Percentiles rank a stretch among this genome's conserved stretches.
These are phyloP conservation scores for Onthophagus sagittarius DNA, from an alignment of 2,888 invertebrate genomes.

Conservation along the genomic window DNA sequence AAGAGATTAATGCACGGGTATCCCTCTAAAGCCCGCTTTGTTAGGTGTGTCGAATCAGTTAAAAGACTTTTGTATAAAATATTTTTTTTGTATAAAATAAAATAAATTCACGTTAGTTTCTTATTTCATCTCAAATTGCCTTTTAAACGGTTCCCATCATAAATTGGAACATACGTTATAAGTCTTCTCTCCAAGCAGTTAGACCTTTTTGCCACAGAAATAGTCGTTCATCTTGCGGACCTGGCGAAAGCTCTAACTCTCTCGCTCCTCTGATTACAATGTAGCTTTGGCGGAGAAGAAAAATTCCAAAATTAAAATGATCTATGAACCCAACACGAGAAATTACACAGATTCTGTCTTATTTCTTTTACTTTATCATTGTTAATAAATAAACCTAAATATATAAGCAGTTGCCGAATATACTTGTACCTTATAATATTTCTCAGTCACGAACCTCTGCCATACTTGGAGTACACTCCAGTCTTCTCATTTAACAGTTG, in stretches of 20 bases:
- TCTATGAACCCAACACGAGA: not conserved
- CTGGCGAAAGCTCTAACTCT: not conserved
- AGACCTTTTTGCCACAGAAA: not conserved
- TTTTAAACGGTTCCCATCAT: not conserved
- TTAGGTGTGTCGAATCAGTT: not conserved
- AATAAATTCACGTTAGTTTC: too few species aligned
- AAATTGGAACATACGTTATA: not conserved
- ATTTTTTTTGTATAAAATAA: too few species aligned
- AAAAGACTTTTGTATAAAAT: not conserved
- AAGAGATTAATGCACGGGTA: not conserved
- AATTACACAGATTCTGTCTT: not conserved
- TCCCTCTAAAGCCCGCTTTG: too few species aligned
- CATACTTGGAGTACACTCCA: not conserved
- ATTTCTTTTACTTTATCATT: not conserved
- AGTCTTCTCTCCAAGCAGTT: not conserved
- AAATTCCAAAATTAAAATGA: not conserved
- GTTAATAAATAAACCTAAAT: not conserved
- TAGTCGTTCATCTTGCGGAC: not conserved
- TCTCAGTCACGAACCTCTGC: not conserved
- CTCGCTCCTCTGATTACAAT: not conserved
- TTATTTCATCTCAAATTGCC: not conserved
- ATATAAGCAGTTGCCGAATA: not conserved
- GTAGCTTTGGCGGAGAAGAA: not conserved
- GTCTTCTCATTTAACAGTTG: not conserved
- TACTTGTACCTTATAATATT: not conserved